Conservation (phyloP, 2,113 vertebrate species). For the Phrynocephalus versicolor region DNA sequence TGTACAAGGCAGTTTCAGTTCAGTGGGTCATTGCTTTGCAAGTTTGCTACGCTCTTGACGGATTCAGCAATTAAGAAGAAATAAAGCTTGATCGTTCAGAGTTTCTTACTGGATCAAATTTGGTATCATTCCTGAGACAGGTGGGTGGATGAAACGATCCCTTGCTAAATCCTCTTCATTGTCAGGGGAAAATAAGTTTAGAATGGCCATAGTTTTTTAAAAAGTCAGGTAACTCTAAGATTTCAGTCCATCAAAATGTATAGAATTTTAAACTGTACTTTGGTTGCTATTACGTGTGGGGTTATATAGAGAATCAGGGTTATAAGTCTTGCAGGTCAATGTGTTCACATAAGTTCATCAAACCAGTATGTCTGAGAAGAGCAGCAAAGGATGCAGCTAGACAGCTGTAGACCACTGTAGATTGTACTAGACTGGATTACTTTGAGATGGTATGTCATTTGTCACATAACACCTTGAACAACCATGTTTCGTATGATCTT, state of each 20-base stretch:
- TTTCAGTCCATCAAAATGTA: not conserved
- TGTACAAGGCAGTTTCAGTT: not conserved
- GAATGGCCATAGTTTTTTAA: not conserved
- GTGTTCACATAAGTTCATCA: not conserved
- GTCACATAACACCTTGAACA: too few relatives aligned
- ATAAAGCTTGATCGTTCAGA: constrained; percentile 4
- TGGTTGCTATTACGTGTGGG: not conserved
- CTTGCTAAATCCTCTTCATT: not conserved
- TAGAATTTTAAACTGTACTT: constrained; percentile 1
- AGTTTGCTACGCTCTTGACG: not conserved
- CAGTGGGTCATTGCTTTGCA: constrained; percentile 4
- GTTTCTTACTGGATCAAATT: not conserved
- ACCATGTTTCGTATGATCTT: too few relatives aligned
- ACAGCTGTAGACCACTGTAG: too few relatives aligned
- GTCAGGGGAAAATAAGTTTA: not conserved
- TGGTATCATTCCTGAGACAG: constrained; percentile 1
- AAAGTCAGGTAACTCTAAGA: constrained; percentile 11
- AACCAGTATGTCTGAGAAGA: not conserved
- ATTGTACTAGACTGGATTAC: too few relatives aligned
- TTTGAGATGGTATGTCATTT: too few relatives aligned
- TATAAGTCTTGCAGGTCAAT: not conserved
- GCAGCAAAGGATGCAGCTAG: not conserved
- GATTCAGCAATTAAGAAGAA: constrained; percentile 1
- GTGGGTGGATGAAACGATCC: not conserved
- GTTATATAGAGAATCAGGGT: not conserved